phyloP scores from a whole-genome alignment of 1,140 invertebrate genomes.

The Pogonomyrmex barbatus region DNA sequence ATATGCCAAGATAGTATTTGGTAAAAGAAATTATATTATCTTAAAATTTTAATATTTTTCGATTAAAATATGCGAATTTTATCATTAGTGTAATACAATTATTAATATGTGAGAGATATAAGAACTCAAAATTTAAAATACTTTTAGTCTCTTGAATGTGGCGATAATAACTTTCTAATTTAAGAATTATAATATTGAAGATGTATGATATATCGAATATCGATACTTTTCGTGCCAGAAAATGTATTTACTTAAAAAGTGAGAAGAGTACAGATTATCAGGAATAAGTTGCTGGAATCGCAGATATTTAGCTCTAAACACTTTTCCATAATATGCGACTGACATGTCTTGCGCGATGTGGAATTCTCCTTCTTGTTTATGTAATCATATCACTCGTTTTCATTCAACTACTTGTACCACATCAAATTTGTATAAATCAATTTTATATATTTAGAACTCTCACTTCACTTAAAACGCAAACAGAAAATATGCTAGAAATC shows the following conservation, averaged over 20 bases:
- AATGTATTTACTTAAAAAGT: conserved; percentile 20
- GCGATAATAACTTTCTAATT: background rate
- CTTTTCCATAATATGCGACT: conserved; percentile 17
- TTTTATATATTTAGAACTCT: conserved; percentile 42
- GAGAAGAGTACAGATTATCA: background rate
- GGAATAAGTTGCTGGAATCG: background rate
- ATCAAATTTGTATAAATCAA: conserved; percentile 54
- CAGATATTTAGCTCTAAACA: background rate
- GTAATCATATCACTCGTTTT: conserved; percentile 62
- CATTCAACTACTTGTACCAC: background rate
- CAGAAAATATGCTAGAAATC: background rate
- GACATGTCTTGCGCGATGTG: conserved; percentile 39
- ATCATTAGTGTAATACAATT: background rate
- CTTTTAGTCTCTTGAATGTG: background rate
- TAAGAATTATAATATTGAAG: background rate
- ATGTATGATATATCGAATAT: background rate
- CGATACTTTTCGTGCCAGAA: conserved; percentile 15
- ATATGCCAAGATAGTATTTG: background rate
- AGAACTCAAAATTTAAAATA: background rate
- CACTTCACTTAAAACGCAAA: background rate
- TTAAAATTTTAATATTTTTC: conserved; percentile 19
- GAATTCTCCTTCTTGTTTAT: conserved; percentile 53
- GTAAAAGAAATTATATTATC: background rate
- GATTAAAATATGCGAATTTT: background rate
- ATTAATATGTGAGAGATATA: background rate